A percentile compares a stretch with the other conserved stretches of the same genome.
phyloP scores from a whole-genome alignment of 2,113 vertebrate genomes.

The Macquaria ambigua region DNA sequence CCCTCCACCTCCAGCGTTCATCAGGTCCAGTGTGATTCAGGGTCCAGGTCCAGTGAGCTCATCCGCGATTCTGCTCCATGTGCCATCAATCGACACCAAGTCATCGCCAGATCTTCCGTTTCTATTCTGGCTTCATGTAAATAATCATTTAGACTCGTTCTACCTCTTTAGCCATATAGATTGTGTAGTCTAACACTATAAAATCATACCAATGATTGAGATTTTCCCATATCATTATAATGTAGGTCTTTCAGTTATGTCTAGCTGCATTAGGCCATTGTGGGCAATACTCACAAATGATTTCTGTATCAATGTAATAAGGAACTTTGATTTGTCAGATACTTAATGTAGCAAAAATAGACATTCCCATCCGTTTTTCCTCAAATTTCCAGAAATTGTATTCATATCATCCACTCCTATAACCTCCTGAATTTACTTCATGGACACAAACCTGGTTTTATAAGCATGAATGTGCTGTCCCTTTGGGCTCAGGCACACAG shows the following conservation, averaged over 20 bases:
- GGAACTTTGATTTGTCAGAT: not conserved
- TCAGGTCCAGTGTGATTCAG: constrained; percentile 21
- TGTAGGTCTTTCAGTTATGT: not conserved
- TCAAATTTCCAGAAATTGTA: no score
- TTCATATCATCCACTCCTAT: not conserved
- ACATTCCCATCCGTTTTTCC: not conserved
- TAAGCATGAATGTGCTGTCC: not conserved
- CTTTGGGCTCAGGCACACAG: not conserved
- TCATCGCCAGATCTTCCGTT: not conserved
- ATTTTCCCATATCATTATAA: not conserved
- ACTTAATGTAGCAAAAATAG: not conserved
- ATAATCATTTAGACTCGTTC: not conserved
- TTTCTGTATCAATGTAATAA: not conserved
- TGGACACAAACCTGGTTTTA: not conserved
- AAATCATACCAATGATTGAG: not conserved
- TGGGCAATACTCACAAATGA: not conserved
- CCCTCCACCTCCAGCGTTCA: not conserved
- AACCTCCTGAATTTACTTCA: constrained; percentile 3
- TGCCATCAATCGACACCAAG: not conserved
- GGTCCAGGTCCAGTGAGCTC: not conserved
- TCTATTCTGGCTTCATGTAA: not conserved
- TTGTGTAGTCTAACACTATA: not conserved
- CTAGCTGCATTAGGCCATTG: not conserved
- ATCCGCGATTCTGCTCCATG: not conserved
- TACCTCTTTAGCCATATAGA: not conserved